phyloP scores from a whole-genome alignment of 2,113 vertebrate species.

The Charadrius vociferus region DNA sequence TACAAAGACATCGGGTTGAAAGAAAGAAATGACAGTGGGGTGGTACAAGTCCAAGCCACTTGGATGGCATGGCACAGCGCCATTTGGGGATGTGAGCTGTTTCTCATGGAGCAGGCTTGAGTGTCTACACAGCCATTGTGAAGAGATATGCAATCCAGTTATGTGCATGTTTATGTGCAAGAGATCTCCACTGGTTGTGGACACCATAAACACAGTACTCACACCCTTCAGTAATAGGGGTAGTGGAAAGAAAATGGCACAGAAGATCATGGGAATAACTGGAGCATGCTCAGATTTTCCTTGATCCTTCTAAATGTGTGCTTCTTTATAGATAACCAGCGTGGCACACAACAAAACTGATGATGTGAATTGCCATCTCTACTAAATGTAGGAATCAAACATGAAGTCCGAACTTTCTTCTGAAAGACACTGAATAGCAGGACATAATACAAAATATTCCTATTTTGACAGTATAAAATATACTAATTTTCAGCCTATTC shows the following conservation, averaged over 20 bases:
- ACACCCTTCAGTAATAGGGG: neutral
- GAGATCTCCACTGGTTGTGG: neutral
- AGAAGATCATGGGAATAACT: neutral
- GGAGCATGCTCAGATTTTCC: neutral
- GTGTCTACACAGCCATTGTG: fast-evolving
- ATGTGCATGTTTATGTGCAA: neutral
- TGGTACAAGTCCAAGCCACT: neutral
- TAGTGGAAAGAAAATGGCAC: neutral
- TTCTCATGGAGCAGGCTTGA: neutral
- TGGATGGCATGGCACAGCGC: fast-evolving
- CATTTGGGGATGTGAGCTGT: fast-evolving
- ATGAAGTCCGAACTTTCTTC: neutral
- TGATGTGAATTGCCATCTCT: neutral
- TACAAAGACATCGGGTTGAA: neutral
- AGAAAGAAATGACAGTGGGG: neutral
- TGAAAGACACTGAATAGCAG: neutral
- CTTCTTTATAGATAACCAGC: neutral
- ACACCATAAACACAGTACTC: neutral
- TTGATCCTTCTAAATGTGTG: neutral
- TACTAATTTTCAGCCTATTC: neutral
- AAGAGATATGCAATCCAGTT: neutral
- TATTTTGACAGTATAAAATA: neutral
- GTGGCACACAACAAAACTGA: neutral
- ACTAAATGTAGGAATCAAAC: neutral
- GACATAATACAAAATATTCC: neutral